Base-by-base conservation (phyloP, 1,140 invertebrate species). In the Neodiprion fabricii region DNA sequence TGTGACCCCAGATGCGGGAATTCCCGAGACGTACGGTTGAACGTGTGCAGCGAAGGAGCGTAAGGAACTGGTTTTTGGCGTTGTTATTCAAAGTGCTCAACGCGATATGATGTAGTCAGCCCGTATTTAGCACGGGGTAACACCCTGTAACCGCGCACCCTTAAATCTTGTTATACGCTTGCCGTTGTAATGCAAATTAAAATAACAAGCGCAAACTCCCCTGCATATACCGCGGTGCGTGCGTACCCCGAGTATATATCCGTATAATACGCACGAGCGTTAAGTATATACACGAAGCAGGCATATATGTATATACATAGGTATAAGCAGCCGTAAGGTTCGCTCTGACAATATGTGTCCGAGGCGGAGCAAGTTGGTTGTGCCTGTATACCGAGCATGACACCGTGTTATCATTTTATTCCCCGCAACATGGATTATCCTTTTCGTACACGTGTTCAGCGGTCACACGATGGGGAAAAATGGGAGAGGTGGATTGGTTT, bases 121-220 rank as follows among this genome's bases (percentile, higher is more conserved):
- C 53, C n/a, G 53, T 61, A 61, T 61, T 12, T 61, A 17, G 5
- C 28, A 40, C 28, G 5, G 28, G 9, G 53, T 61, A 61, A 61
- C 53, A 9, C 53, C 53, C 11, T 61, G 53, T 79, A 76, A 77
- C 79, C 76, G 70, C 72, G 65, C 76, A 80, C 76, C 70, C 75
- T 71, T 75, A 81, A 83, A 82, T 83, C 80, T 81, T 74, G 80
- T 84, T 81, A 79, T 73, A 80, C 74, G 78, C 67, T 69, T 23
- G 23, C 67, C 82, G 84, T 85, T 85, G 84, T 85, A 76, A 86
- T 86, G 83, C 83, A 85, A 86, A 85, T 86, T 74, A 77, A 71
- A 78, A 75, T 72, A 78, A 81, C 77, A 78, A 81, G 78, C 79
- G 77, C 77, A 76, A 75, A 75, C 73, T 81, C 53, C 53, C 53